Base-by-base conservation (phyloP, 2,797 vertebrate species). In the Pipistrellus nathusii region DNA sequence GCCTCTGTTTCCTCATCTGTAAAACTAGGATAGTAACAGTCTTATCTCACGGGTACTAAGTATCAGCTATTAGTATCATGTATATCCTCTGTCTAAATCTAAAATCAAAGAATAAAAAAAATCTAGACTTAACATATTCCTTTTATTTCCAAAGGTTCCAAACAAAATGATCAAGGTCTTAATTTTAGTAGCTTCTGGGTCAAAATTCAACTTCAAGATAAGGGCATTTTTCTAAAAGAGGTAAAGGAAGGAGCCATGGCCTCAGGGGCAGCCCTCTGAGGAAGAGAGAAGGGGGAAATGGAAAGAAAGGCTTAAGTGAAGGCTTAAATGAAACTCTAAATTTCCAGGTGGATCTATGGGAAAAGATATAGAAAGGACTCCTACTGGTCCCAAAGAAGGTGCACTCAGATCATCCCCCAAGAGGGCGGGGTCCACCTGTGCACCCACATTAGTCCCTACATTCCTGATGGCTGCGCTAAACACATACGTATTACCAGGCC, bases 1-100 rank as follows among this genome's bases (percentile, higher is more conserved):
- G 69, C n/a, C 32, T 96, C 46, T 38, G 73, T 91, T 84, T 93
- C 64, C 46, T 90, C 41, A 44, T 27, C 41, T 84, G 7, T 76
- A 73, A 91, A 94, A 51, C 27, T 62, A 32, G 72, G 27, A 10
- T 75, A 71, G 32, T 15, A 30, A 38, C 15, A 15, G 8, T 66
- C 83, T 25, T 68, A 32, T 38, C 41, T 83, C 32, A 10, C 25
- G 20, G 57, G 15, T 17, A 69, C 18, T 71, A 30, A 64, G 46
- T 38, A 44, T 32, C 17, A 69, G 53, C 41, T 69, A 55, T 76
- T 20, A 27, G 30, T 78, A 38, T 21, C 57, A 25, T 57, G 69
- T 59, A 78, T 0, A 53, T 35, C 59, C 32, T n/a, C 23, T 30
- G 25, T 53, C 23, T 44, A 88, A 77, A 57, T 72, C 57, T 90